Evolutionary conservation across 2,113 vertebrate genomes (phyloP), one percentile per base, ranked within the genome.

Genomic region (Colossoma macropomum): DNA sequence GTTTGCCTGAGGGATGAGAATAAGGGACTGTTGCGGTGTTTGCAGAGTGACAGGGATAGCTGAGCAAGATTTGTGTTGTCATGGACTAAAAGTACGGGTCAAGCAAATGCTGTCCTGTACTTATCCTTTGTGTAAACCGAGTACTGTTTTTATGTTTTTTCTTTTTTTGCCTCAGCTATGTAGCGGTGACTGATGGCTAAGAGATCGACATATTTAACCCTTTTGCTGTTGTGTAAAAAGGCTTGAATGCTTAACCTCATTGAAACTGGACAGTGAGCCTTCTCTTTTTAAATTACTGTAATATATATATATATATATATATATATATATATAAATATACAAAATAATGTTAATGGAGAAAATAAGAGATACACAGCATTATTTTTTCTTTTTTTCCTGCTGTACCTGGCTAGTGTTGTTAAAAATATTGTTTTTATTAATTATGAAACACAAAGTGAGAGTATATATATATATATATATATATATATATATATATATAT

Each of bases 1-100:
- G 84, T 80, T 56, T 56, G 90, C 91, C 87, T 87, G 17, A 21
- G 87, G 92, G 89, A 83, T 87, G 87, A 77, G 88, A 92, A 88
- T 86, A 30, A 12, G 86, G 86, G 89, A 79, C 83, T 88, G 87
- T 84, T 87, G 88, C 80, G 76, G 71, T 84, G 86, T 68, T 56
- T 41, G 13, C 63, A 82, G 90, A 60, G 41, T 87, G 80, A 89
- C 84, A 38, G 84, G 76, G 50, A 90, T 89, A 69, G 75, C 52
- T 86, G 70, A 87, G 82, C 84, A 82, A 59, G 87, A 91, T 92
- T 87, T 87, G 66, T 89, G 68, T 68, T 91, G 88, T 81, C 90
- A 41, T 86, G 79, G 23, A 52, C 25, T 48, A 54, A 12, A 75
- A 28, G 30, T 7, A 52, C 28, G 25, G 81, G 27, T 60, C 56